These are phyloP conservation scores for Pristionchus maxplancki DNA, from an alignment of 2,888 invertebrate species.

Conservation along the genomic window DNA sequence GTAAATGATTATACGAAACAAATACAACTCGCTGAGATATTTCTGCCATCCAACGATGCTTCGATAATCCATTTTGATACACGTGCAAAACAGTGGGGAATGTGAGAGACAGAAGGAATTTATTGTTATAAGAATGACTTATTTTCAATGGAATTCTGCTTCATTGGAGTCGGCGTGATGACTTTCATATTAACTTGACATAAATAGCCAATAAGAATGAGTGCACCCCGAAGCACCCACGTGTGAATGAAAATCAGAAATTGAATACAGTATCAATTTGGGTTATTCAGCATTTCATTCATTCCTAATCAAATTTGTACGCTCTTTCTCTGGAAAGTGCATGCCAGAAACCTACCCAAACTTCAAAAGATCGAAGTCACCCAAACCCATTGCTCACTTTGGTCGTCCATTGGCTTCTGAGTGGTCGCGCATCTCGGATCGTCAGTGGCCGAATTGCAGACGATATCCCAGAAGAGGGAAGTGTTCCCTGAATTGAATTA, in stretches of 20 bases:
- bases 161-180: not conserved
- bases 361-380: no score
- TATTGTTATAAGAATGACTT: not conserved
- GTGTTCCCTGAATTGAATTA: not conserved
- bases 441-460: not conserved
- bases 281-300: not conserved
- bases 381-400: not conserved
- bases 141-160: not conserved
- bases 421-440: slow-evolving; percentile 5
- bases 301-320: no score
- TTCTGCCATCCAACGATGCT: not conserved
- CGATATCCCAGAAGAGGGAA: slow-evolving; percentile 27
- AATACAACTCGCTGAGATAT: not conserved
- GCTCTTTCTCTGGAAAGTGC: no score
- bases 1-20: no score
- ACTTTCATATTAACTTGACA: not conserved
- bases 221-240: not conserved
- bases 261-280: not conserved
- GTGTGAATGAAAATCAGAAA: not conserved
- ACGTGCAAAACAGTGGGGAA: not conserved
- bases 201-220: not conserved
- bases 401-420: not conserved
- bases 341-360: no score
- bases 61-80: not conserved
- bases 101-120: not conserved